Conservation (phyloP, 2,888 invertebrate genomes). For the Gerris lacustris region DNA sequence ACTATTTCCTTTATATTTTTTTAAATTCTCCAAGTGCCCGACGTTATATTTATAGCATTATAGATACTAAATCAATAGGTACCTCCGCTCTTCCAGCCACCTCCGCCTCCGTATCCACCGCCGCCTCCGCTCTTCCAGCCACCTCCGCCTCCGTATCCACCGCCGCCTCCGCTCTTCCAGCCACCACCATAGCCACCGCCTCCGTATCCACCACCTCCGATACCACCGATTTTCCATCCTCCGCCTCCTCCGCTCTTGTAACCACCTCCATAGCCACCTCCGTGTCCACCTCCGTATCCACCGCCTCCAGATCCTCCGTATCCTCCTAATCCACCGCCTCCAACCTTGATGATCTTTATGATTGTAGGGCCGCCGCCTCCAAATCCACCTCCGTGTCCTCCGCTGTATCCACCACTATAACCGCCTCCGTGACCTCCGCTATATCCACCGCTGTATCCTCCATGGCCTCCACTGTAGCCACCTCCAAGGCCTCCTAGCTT, state of each 20-base stretch:
- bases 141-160: conserved; percentile 21
- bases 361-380: neutral
- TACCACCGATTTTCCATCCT: neutral
- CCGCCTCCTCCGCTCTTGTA: neutral
- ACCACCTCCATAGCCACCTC: neutral
- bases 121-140: conserved; percentile 7
- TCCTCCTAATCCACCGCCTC: neutral
- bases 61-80: too few species aligned
- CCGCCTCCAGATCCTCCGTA: neutral
- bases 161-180: conserved; percentile 11
- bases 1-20: too few species aligned
- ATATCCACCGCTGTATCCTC: too few species aligned
- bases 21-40: too few species aligned
- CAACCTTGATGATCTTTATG: neutral
- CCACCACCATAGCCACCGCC: neutral
- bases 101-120: conserved; percentile 22
- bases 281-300: neutral
- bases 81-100: neutral
- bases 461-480: too few species aligned
- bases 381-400: neutral
- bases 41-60: too few species aligned
- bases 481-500: too few species aligned
- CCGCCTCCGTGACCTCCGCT: neutral
- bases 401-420: neutral
- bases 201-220: conserved; percentile 4